Base-by-base conservation (phyloP, 2,113 vertebrate genomes). In the Phylloscopus trochilus region DNA sequence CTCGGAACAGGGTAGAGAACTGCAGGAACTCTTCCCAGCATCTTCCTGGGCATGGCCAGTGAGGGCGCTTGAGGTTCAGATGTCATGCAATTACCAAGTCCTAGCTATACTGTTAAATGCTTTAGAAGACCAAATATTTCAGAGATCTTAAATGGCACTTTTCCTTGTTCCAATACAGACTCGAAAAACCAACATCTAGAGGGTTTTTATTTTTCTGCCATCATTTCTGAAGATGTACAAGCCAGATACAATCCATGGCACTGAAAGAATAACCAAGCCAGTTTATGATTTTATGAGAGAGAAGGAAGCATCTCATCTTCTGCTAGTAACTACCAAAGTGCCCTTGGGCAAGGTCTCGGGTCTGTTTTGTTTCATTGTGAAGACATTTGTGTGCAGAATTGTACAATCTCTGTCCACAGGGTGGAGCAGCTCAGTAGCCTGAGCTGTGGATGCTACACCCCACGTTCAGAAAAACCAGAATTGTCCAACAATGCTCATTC, bases 371-470 rank as follows among this genome's bases (percentile, higher is more conserved):
- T 51, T 35, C 6, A 1, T 15, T n/a, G 47, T 11, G 70, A 81
- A 23, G 67, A 27, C 18, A 27, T 1, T 10, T 60, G 66, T 64
- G 64, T 31, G 72, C 52, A 76, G 75, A 77, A 58, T 35, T 21
- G 75, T 13, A 28, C 2, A 7, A 59, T 44, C 46, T 86, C 27
- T 84, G 88, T 41, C 97, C 97, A 97, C 96, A 62, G 84, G 96
- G 89, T 96, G 96, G 97, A 92, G 96, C 87, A 95, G 84, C 81
- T 72, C 56, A 83, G 73, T 22, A 95, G 88, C 67, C 39, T 26
- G 67, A 93, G 39, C 63, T 5, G 19, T 17, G 28, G 55, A 53
- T 35, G 18, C n/a, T 41, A 33, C 87, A 24, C 28, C 39, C 33
- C 41, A 53, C 1, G 3, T 7, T 26, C 44, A 47, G 53, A 51